Percentiles rank a stretch among this genome's conserved stretches.
These are phyloP conservation scores for Euglossa dilemma DNA, from an alignment of 1,140 invertebrate genomes.

Conservation along the genomic window DNA sequence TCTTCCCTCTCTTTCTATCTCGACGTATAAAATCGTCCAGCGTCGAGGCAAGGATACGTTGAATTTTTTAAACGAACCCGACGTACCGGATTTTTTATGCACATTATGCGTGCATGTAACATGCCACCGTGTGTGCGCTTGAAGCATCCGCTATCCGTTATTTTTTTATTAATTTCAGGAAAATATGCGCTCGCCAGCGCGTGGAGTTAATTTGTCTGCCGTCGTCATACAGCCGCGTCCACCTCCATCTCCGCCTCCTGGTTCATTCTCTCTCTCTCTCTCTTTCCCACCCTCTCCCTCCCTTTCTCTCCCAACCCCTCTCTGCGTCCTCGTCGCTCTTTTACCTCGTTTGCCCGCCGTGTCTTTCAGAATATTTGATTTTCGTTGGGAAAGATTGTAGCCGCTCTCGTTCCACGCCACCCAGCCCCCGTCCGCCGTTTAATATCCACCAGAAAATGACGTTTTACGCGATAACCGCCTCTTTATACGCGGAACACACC, in stretches of 20 bases:
- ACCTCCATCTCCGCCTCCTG: neutral
- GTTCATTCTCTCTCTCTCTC: neutral
- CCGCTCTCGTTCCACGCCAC: neutral
- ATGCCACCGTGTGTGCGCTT: neutral
- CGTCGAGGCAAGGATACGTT: neutral
- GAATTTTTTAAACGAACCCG: constrained; percentile 40
- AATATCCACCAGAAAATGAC: neutral
- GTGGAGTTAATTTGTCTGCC: constrained; percentile 50
- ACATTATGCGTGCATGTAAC: constrained; percentile 41
- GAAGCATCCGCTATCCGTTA: constrained; percentile 27
- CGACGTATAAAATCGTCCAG: constrained; percentile 18
- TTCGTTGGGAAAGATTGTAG: constrained; percentile 1
- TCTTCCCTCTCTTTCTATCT: neutral
- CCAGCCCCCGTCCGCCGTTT: neutral
- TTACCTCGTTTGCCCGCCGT: neutral
- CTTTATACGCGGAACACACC: neutral
- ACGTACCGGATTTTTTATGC: constrained; percentile 45
- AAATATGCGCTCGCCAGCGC: constrained; percentile 43
- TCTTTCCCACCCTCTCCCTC: constrained; percentile 15
- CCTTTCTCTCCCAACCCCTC: neutral
- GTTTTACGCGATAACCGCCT: constrained; percentile 3
- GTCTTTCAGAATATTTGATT: constrained; percentile 35
- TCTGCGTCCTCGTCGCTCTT: constrained; percentile 2
- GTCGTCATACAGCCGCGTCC: constrained; percentile 38
- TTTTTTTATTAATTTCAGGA: constrained; percentile 54